These are phyloP conservation scores for Drosophila lowei DNA, from an alignment of 1,140 invertebrate species.

Conservation along the genomic window DNA sequence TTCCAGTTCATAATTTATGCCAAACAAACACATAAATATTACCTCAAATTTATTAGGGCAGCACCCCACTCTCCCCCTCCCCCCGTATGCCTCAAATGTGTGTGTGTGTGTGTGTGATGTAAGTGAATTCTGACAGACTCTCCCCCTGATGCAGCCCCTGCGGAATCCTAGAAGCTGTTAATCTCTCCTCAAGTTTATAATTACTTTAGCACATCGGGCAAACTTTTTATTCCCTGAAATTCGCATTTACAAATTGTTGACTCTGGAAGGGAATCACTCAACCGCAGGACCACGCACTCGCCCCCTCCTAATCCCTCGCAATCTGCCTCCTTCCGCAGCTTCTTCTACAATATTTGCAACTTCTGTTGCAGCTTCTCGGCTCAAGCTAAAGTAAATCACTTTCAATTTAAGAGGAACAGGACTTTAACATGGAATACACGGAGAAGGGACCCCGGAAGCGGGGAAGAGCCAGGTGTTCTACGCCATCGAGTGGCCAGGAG, in stretches of 20 bases:
- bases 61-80: slow-evolving; percentile 9
- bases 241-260: slow-evolving; percentile 62
- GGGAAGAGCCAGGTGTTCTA: neutral
- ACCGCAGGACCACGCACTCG: slow-evolving; percentile 15
- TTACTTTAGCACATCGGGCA: slow-evolving; percentile 37
- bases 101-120: slow-evolving; percentile 6
- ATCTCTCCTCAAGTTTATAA: slow-evolving; percentile 70
- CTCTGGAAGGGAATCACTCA: slow-evolving; percentile 18
- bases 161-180: slow-evolving; percentile 50
- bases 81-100: neutral
- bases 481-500: slow-evolving; percentile 11
- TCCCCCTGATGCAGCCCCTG: neutral
- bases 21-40: slow-evolving; percentile 52
- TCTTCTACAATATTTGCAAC: slow-evolving; percentile 5
- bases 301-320: neutral
- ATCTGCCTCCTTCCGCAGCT: neutral
- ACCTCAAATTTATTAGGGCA: slow-evolving; percentile 61
- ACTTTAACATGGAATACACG: slow-evolving; percentile 18
- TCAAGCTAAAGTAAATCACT: slow-evolving; percentile 72
- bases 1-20: slow-evolving; percentile 54
- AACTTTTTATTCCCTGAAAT: slow-evolving; percentile 46
- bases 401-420: slow-evolving; percentile 68
- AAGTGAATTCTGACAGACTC: slow-evolving; percentile 23
- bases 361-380: slow-evolving; percentile 13
- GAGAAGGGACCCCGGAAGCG: neutral